phyloP scores from a whole-genome alignment of 2,797 vertebrate species.

The Phyllotis vaccarum region DNA sequence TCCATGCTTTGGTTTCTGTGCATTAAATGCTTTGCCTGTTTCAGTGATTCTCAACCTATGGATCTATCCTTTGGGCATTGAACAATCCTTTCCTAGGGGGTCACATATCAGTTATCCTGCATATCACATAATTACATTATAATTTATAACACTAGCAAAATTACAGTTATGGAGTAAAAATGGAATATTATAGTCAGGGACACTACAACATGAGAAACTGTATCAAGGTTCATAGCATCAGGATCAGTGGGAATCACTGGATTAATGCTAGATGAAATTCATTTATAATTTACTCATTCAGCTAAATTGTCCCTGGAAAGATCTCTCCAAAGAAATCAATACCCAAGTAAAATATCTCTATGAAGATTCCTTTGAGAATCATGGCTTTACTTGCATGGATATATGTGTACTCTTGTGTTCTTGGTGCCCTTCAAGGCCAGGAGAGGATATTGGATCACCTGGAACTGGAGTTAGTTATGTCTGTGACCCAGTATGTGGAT shows the following conservation, averaged over 20 bases:
- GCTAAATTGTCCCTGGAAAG: neutral
- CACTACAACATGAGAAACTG: neutral
- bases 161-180: neutral
- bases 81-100: neutral
- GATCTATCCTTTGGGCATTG: accelerated
- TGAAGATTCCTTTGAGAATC: neutral
- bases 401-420: no score
- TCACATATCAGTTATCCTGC: neutral
- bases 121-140: neutral
- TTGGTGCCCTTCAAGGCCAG: no score
- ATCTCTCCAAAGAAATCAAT: neutral
- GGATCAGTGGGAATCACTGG: neutral
- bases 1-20: neutral
- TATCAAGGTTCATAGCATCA: neutral
- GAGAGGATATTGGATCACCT: neutral
- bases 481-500: no score
- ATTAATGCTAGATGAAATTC: neutral
- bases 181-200: neutral
- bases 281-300: neutral
- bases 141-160: neutral
- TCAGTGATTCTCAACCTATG: neutral
- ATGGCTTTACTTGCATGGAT: neutral
- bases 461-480: neutral
- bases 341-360: neutral
- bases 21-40: neutral